Evolutionary conservation across 2,113 vertebrate genomes (phyloP), one percentile per base, ranked within the genome.

Genomic region (Hippocampus zosterae): DNA sequence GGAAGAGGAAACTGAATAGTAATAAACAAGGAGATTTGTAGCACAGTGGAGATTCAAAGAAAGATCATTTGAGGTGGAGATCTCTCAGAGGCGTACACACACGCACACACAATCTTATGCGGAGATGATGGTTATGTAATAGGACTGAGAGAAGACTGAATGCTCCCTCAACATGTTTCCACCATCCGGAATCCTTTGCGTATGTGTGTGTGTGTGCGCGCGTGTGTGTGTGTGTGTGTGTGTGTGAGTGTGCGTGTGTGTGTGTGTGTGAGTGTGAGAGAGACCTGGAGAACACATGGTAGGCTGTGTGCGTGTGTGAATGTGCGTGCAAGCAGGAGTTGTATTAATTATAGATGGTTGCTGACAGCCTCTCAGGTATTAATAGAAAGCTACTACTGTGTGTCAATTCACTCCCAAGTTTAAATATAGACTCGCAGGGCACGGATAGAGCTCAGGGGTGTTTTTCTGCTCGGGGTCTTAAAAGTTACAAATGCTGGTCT

Each of bases 221-320:
- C 0, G 5, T 13, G 8, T 19, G 19, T 11, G 55, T 53, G 3
- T 0, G 16, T 3, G 13, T 0, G 4, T 16, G 13, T 1, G 13
- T 15, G 23, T 1, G 8, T 0, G 5, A 1, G 11, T 13, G 8
- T 8, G 19, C 5, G 29, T 2, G 29, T 33, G 29, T 33, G 29
- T 33, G 29, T 33, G 29, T 33, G 29, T 4, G 29, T 3, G 29
- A 33, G 29, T 2, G 29, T n/a, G 29, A 33, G 29, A 4, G 29
- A 5, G 55, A 56, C 55, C 23, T 56, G 55, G 6, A 56, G 23
- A 27, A 56, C 25, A 25, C 10, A 25, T 21, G 5, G n/a, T 5
- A 13, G 55, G 23, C 12, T 53, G 3, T 1, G 16, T 3, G 13
- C 5, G 15, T 16, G 13, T 5, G 13, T 15, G 23, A 3, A n/a